Evolutionary conservation across 1,140 invertebrate genomes (phyloP), one percentile per base, ranked within the genome.

Genomic region (Drosophila repletoides): DNA sequence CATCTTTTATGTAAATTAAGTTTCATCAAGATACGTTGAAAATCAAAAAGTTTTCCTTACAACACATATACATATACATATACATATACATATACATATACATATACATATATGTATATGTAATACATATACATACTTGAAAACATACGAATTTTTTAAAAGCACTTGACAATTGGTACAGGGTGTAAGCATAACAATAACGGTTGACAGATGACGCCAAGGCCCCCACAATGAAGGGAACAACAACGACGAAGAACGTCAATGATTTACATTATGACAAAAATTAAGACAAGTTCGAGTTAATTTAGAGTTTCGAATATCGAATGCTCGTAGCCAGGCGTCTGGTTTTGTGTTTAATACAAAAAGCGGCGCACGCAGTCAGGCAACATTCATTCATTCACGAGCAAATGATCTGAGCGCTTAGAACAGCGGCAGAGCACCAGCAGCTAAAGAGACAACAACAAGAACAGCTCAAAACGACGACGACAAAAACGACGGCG

Each of bases 381-480:
- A 59, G 43, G 26, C 59, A 65, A 61, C 71, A 84, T 72, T 84
- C 80, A 84, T 84, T 84, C 80, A 86, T 72, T 68, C 63, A 41
- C 81, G 71, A 75, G 72, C 69, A 72, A 36, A 72, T 67, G 65
- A 58, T 75, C 64, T 68, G 72, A 84, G 80, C 67, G 75, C 75
- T 84, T 86, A 84, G 72, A 84, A 87, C 70, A 34, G 48, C 53
- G 68, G 61, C 72, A 61, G 43, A 79, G 53, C 53, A 61, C 15
- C 26, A 61, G 31, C 43, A 33, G 36, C 31, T 61, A 52, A 56
- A 52, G 53, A 53, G 48, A 48, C 45, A 67, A 43, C 60, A 53
- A 41, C 34, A 19, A 24, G 38, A 14, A 7, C 7, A 26, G 21
- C 29, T 9, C 7, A 56, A 5, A 70, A 14, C 12, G 40, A 40